These are phyloP conservation scores for Dicyrtoma fusca DNA, from an alignment of 2,888 invertebrate species.

Conservation along the genomic window DNA sequence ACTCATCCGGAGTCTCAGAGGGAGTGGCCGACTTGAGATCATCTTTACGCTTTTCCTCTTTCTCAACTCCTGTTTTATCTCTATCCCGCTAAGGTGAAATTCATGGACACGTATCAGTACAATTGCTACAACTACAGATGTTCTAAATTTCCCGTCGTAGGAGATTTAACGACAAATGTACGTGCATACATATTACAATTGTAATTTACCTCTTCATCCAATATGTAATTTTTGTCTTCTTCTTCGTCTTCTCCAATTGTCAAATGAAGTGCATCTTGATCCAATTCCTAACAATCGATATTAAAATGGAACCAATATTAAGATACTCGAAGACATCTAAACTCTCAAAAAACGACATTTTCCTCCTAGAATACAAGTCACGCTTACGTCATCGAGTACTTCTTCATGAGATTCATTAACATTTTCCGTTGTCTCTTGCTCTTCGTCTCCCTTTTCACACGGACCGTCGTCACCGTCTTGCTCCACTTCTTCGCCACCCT, in stretches of 20 bases:
- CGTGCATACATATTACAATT: not conserved
- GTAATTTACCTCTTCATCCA: conserved; percentile 37
- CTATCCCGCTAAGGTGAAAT: conserved; percentile 69
- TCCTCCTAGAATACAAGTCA: not conserved
- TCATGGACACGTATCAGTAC: conserved; percentile 7
- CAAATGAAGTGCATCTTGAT: conserved; percentile 59
- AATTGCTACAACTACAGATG: not conserved
- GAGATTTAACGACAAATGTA: too few relatives aligned
- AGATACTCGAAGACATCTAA: not conserved
- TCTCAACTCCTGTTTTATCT: conserved; percentile 76
- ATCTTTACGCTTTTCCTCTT: conserved; percentile 59
- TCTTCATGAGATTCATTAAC: conserved; percentile 21
- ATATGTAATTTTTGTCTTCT: conserved; percentile 41
- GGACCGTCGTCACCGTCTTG: not conserved
- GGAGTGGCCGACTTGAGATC: not conserved
- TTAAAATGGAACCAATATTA: conserved; percentile 23
- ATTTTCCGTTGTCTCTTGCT: not conserved
- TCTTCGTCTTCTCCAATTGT: conserved; percentile 79
- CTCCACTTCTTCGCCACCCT: conserved; percentile 4
- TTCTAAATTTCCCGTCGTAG: too few relatives aligned
- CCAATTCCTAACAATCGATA: conserved; percentile 37
- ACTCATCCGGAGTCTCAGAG: conserved; percentile 37
- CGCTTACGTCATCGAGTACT: conserved; percentile 24
- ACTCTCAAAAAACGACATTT: not conserved
- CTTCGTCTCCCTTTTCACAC: conserved; percentile 4